phyloP scores from a whole-genome alignment of 2,113 vertebrate species.

The Vidua macroura region DNA sequence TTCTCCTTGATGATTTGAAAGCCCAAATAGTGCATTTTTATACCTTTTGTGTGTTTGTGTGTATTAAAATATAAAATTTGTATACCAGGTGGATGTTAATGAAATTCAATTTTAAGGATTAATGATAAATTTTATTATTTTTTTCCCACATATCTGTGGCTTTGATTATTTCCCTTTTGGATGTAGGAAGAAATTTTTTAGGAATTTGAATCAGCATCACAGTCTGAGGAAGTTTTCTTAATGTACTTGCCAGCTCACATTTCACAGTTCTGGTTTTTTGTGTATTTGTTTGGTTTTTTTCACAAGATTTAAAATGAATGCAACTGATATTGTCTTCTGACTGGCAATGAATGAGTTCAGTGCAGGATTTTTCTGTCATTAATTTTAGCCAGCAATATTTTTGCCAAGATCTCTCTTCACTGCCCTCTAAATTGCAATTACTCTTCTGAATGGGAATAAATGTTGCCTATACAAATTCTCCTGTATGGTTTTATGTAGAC shows the following conservation, averaged over 20 bases:
- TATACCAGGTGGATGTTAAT: not conserved
- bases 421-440: not conserved
- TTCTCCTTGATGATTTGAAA: constrained; percentile 7
- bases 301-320: not conserved
- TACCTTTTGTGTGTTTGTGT: not conserved
- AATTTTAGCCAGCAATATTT: constrained; percentile 14
- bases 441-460: not conserved
- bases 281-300: not conserved
- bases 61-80: not conserved
- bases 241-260: not conserved
- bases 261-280: not conserved
- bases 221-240: not conserved
- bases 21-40: not conserved
- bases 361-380: not conserved
- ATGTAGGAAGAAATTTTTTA: not conserved
- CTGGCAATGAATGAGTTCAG: not conserved
- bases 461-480: constrained; percentile 15
- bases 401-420: not conserved
- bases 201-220: not conserved
- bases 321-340: not conserved
- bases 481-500: constrained; percentile 26
- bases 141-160: not conserved
- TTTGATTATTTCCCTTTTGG: not conserved
- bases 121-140: not conserved
- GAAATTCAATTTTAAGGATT: not conserved